phyloP scores from a whole-genome alignment of 2,113 vertebrate species.

The Coryphaenoides rupestris region DNA sequence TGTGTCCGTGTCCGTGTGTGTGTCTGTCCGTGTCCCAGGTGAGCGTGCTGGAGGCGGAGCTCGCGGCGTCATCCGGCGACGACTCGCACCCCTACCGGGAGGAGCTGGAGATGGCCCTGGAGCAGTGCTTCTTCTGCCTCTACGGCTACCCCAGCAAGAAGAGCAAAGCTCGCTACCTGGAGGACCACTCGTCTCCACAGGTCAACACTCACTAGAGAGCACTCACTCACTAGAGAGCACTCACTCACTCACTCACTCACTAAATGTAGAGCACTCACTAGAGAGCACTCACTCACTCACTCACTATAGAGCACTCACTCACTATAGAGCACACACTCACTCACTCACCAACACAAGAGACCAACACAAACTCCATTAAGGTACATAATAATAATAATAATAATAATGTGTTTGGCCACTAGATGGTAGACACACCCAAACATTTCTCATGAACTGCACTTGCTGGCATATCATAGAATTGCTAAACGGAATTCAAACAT shows the following conservation, averaged over 20 bases:
- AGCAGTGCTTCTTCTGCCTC: conserved; percentile 95
- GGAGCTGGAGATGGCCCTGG: conserved; percentile 91
- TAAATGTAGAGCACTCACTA: too few species aligned
- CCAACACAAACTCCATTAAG: too few species aligned
- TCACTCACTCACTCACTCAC: conserved; percentile 1
- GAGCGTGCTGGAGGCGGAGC: conserved; percentile 85
- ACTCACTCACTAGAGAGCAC: too few species aligned
- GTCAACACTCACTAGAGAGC: conserved; percentile 55
- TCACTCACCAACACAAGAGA: background rate
- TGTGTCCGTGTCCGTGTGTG: conserved; percentile 1
- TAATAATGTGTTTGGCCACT: too few species aligned
- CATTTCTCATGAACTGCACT: too few species aligned
- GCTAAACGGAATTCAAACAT: too few species aligned
- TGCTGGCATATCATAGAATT: too few species aligned
- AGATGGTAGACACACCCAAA: too few species aligned
- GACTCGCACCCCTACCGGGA: conserved; percentile 91
- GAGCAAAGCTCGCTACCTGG: conserved; percentile 94
- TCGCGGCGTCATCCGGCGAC: conserved; percentile 71
- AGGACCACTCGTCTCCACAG: conserved; percentile 94
- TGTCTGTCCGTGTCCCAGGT: conserved; percentile 68
- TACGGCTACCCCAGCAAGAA: conserved; percentile 96
- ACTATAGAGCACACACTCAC: too few species aligned
- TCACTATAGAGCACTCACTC: background rate
- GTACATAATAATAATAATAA: too few species aligned
- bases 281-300: too few species aligned